Evolutionary conservation across 2,797 vertebrate genomes (phyloP).

Genomic region (Linurgus olivaceus): DNA sequence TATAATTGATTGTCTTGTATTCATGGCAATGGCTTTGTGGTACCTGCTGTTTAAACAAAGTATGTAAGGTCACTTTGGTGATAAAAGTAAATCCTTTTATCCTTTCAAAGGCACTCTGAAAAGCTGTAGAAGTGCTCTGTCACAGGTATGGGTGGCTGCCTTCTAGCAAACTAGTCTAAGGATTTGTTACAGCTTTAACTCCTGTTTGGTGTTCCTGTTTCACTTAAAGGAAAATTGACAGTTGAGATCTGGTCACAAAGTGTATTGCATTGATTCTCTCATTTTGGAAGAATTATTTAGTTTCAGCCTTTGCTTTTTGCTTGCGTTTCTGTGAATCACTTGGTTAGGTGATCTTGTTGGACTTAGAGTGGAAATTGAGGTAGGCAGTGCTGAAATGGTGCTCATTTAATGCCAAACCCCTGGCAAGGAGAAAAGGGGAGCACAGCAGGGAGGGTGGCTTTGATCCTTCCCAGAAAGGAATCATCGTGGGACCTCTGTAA

Average conservation of each 20-base stretch:
- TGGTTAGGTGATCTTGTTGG: background rate
- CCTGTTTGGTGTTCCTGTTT: background rate
- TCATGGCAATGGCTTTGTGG: background rate
- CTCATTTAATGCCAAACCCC: background rate
- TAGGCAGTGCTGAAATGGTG: background rate
- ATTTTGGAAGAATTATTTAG: background rate
- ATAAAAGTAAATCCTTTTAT: background rate
- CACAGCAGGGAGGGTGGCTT: background rate
- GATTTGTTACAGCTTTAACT: background rate
- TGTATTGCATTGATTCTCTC: background rate
- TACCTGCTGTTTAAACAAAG: background rate
- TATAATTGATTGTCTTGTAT: background rate
- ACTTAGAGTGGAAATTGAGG: background rate
- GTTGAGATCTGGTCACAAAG: background rate
- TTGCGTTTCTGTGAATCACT: background rate
- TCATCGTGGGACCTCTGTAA: background rate
- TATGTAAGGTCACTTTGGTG: fast-evolving
- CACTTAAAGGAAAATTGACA: background rate
- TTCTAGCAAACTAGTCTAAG: background rate
- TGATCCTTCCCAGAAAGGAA: background rate
- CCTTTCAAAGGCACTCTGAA: background rate
- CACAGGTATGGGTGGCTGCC: background rate
- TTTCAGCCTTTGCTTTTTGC: background rate
- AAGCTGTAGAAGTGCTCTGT: background rate
- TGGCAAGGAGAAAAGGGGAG: background rate